Conservation (phyloP, 2,888 invertebrate species). For the Aspidiotus rigidus region DNA sequence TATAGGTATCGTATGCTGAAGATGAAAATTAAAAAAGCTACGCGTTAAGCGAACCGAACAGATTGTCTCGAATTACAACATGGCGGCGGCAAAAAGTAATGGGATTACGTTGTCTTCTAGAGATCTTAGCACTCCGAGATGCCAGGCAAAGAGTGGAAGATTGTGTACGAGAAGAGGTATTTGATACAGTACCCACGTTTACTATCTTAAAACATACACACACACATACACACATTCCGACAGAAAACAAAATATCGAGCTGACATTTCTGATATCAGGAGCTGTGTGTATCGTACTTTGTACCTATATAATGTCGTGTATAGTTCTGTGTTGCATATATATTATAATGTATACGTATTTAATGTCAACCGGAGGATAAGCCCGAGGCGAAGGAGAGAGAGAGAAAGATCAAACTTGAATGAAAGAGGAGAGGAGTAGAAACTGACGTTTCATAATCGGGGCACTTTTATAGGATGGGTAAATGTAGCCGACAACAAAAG, state of each 20-base stretch:
- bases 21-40: constrained; percentile 28
- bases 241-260: constrained; percentile 23
- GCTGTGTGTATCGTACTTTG: too few relatives aligned
- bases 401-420: background rate
- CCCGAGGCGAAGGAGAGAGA: background rate
- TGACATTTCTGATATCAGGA: constrained; percentile 29
- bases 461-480: background rate
- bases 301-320: background rate
- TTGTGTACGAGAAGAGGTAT: too few relatives aligned
- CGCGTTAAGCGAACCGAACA: constrained; percentile 33
- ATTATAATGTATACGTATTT: constrained; percentile 30
- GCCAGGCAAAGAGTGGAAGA: too few relatives aligned
- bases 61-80: constrained; percentile 32
- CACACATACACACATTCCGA: background rate
- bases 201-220: background rate
- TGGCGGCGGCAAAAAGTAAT: constrained; percentile 32
- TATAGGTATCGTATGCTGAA: background rate
- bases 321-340: background rate
- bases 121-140: background rate
- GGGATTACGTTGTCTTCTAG: constrained; percentile 23
- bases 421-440: too few relatives aligned
- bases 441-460: too few relatives aligned
- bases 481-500: constrained; percentile 5
- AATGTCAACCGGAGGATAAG: constrained; percentile 18
- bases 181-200: constrained; percentile 8